phyloP scores from a whole-genome alignment of 2,888 invertebrate species.

The Himalopsyche tibetana region DNA sequence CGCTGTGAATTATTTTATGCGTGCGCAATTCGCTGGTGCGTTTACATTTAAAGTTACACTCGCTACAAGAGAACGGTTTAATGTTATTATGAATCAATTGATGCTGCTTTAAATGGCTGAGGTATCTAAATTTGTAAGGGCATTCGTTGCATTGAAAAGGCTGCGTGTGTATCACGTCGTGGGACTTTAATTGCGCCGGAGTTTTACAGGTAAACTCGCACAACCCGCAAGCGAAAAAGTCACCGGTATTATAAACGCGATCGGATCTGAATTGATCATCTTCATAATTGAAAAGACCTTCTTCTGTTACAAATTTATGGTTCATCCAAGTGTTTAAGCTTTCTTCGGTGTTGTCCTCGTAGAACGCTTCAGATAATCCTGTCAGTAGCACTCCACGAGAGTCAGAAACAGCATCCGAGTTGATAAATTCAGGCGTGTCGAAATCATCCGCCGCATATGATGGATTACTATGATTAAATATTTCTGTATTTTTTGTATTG shows the following conservation, averaged over 20 bases:
- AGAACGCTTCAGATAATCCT: constrained; percentile 1
- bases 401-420: too few species aligned
- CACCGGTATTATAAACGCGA: neutral
- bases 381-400: neutral
- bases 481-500: neutral
- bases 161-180: constrained; percentile 22
- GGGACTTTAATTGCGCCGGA: neutral
- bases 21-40: neutral
- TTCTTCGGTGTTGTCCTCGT: neutral
- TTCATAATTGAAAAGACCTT: neutral
- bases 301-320: neutral
- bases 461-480: neutral
- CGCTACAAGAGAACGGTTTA: constrained; percentile 32
- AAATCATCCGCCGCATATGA: neutral
- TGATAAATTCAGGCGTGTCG: neutral
- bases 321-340: constrained; percentile 34
- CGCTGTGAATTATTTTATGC: constrained; percentile 44
- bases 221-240: neutral
- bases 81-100: constrained; percentile 15
- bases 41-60: constrained; percentile 13
- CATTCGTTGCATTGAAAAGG: constrained; percentile 34
- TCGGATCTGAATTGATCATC: neutral
- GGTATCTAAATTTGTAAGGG: neutral
- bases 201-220: constrained; percentile 27
- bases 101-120: constrained; percentile 36